phyloP scores from a whole-genome alignment of 2,113 vertebrate species.

The Aspiorhynchus laticeps region DNA sequence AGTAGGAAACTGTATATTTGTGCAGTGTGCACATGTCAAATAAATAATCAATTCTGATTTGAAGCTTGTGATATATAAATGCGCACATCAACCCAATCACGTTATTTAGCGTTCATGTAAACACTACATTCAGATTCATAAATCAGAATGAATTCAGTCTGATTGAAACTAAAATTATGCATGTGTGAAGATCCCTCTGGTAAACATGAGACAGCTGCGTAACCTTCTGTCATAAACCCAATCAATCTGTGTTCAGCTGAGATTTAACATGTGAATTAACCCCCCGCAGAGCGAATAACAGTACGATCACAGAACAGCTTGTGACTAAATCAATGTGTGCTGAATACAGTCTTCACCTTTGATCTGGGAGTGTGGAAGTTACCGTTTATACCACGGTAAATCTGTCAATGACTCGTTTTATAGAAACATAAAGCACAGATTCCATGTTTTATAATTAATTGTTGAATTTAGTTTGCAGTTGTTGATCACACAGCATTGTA shows the following conservation, averaged over 20 bases:
- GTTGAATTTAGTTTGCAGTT: not conserved
- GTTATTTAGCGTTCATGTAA: too few relatives aligned
- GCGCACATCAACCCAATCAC: too few relatives aligned
- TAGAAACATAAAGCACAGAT: not conserved
- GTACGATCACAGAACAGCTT: not conserved
- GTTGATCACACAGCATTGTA: not conserved
- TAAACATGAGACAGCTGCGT: not conserved
- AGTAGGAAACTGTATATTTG: too few relatives aligned
- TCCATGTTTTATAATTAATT: not conserved
- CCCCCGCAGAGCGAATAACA: not conserved
- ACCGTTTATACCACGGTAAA: not conserved
- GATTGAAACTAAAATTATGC: too few relatives aligned
- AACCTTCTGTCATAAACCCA: constrained; percentile 11
- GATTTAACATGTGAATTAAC: not conserved
- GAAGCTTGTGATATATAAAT: too few relatives aligned
- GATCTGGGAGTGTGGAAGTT: not conserved
- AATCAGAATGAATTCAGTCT: too few relatives aligned
- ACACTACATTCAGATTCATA: too few relatives aligned
- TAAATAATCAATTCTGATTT: too few relatives aligned
- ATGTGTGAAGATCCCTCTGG: not conserved
- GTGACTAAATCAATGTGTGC: not conserved
- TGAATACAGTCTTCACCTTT: not conserved
- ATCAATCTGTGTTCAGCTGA: not conserved
- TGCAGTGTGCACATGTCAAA: too few relatives aligned
- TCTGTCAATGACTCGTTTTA: not conserved